A percentile compares a stretch with the other conserved stretches of the same genome.
Conservation (phyloP, 2,797 vertebrate genomes). For the Gouania willdenowi region DNA sequence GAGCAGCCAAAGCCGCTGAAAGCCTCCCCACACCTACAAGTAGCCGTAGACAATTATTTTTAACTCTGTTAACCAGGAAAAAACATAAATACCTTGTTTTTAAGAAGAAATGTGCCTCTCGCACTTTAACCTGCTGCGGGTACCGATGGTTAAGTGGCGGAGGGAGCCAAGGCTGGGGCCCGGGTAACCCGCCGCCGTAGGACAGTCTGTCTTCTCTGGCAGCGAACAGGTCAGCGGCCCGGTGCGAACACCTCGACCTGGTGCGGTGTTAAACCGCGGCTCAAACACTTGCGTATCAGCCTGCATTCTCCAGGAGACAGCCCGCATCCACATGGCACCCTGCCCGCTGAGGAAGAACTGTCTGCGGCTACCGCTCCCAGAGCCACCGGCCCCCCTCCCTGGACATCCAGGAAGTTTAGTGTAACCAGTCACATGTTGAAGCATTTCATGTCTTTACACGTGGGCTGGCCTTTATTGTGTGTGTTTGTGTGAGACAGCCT, state of each 20-base stretch:
- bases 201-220: too few species aligned
- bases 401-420: neutral
- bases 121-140: slow-evolving; percentile 8
- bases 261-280: neutral
- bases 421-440: too few species aligned
- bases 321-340: slow-evolving; percentile 18
- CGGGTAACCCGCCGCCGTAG: slow-evolving; percentile 11
- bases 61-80: too few species aligned
- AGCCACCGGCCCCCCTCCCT: slow-evolving; percentile 4
- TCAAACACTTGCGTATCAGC: neutral
- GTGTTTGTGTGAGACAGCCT: neutral
- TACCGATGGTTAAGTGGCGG: slow-evolving; percentile 31
- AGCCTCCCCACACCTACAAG: fast-evolving
- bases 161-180: slow-evolving; percentile 4
- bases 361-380: neutral
- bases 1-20: slow-evolving; percentile 16
- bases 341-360: slow-evolving; percentile 5
- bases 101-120: neutral
- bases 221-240: neutral
- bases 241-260: neutral
- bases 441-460: too few species aligned
- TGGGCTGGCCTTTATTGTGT: too few species aligned
- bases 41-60: too few species aligned
- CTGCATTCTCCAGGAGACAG: neutral
- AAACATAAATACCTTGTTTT: too few species aligned